Conservation (phyloP, 2,888 invertebrate species). For the Xestia sexstrigata region DNA sequence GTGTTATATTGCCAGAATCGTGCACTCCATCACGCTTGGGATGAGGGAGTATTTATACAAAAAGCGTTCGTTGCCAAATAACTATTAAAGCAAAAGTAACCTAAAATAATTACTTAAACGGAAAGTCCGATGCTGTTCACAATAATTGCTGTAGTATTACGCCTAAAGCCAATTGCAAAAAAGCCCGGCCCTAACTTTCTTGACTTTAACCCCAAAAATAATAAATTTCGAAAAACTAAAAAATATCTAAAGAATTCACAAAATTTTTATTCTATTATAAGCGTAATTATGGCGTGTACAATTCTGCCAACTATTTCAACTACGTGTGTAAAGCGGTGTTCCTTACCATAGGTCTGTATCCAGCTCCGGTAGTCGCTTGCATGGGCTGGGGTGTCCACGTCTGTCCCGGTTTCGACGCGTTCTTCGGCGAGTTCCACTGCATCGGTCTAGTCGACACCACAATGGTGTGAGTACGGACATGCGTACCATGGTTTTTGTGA, state of each 20-base stretch:
- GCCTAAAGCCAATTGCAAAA: neutral
- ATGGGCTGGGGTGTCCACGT: slow-evolving; percentile 97
- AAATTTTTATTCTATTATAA: slow-evolving; percentile 26
- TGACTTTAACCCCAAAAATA: slow-evolving; percentile 9
- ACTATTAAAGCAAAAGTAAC: slow-evolving; percentile 37
- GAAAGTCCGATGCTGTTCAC: neutral
- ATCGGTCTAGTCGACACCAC: slow-evolving; percentile 92
- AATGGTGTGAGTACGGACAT: slow-evolving; percentile 72
- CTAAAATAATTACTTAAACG: slow-evolving; percentile 14
- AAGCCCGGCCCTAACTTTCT: neutral
- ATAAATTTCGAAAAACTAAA: neutral
- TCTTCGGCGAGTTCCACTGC: slow-evolving; percentile 98
- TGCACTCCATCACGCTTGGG: slow-evolving; percentile 49
- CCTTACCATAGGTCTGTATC: slow-evolving; percentile 96
- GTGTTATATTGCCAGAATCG: slow-evolving; percentile 54
- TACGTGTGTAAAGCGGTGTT: slow-evolving; percentile 46
- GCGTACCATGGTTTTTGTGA: slow-evolving; percentile 59
- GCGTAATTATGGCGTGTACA: slow-evolving; percentile 54
- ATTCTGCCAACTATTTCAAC: slow-evolving; percentile 47
- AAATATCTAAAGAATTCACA: neutral
- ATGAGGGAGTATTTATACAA: slow-evolving; percentile 14
- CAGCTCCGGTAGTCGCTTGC: slow-evolving; percentile 96
- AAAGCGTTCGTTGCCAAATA: slow-evolving; percentile 36
- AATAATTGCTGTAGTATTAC: neutral
- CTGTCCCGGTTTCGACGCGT: slow-evolving; percentile 94